Evolutionary conservation across 2,113 vertebrate species (phyloP).

Genomic region (Xenotilapia flavipinnis): DNA sequence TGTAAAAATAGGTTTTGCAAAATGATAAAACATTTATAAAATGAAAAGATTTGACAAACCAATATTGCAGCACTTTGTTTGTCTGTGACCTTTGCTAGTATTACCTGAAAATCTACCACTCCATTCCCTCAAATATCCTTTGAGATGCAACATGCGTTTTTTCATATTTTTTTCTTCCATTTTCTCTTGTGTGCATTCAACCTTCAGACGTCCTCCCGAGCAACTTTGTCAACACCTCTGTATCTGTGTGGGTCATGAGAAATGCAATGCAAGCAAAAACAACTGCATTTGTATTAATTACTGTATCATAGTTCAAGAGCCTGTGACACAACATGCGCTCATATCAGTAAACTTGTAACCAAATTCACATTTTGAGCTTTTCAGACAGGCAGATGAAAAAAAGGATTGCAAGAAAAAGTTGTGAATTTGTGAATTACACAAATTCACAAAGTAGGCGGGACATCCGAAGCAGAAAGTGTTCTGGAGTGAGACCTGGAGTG

Average conservation of each 20-base stretch:
- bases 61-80: accelerated
- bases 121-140: background rate
- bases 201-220: accelerated
- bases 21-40: background rate
- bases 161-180: background rate
- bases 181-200: accelerated
- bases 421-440: background rate
- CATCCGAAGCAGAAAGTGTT: accelerated
- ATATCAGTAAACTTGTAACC: accelerated
- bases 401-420: background rate
- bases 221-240: accelerated
- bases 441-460: background rate
- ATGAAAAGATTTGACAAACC: background rate
- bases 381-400: background rate
- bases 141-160: too few species aligned
- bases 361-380: background rate
- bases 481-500: background rate
- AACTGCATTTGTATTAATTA: background rate
- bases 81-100: accelerated
- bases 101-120: background rate
- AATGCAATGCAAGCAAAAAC: background rate
- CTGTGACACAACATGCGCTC: background rate
- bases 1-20: background rate
- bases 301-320: background rate
- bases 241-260: background rate